Base-by-base conservation (phyloP, 2,888 invertebrate species). In the Hybos culiciformis region DNA sequence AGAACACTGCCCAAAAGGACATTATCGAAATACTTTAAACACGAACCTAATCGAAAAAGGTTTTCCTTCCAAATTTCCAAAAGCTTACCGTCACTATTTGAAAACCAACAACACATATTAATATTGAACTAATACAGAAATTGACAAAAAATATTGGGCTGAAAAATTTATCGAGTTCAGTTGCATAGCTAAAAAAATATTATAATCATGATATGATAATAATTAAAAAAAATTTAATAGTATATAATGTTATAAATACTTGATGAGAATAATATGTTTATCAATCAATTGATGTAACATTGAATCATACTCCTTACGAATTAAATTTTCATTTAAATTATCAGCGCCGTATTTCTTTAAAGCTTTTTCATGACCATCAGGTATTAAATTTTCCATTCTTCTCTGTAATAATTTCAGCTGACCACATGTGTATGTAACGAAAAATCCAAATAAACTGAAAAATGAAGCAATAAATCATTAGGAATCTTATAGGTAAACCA, bases 101-200 rank as follows among this genome's bases (percentile, higher is more conserved):
- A 55, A 66, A 63, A 15, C 66, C 66, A 15, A 66, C 62, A 58
- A 66, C 60, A 41, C 66, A 66, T 43, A 66, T 65, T 8, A 66
- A 50, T 26, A 66, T 49, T 1, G 66, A 60, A 21, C 64, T 65
- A 39, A 64, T 60, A 11, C 54, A 52, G 18, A 65, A 55, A 50
- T 66, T 66, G 1, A 61, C 56, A 21, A 66, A 50, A 18, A 66
- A 48, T 21, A 63, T 62, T 0, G 66, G 63, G 46, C 57, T 64
- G 32, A 61, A 63, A 36, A 66, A 62, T n/a, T 56, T 46, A 37
- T 66, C 64, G 48, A 66, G 46, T 4, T 45, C 49, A 9, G 53
- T 48, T 3, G 57, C 53, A 43, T 65, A 66, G 39, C 65, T 66
- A 37, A 14, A 50, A 51, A 17, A 1, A 32, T 20, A 34, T 18